Evolutionary conservation across 2,113 vertebrate genomes (phyloP).

Genomic region (Anarhynchus alexandrinus): DNA sequence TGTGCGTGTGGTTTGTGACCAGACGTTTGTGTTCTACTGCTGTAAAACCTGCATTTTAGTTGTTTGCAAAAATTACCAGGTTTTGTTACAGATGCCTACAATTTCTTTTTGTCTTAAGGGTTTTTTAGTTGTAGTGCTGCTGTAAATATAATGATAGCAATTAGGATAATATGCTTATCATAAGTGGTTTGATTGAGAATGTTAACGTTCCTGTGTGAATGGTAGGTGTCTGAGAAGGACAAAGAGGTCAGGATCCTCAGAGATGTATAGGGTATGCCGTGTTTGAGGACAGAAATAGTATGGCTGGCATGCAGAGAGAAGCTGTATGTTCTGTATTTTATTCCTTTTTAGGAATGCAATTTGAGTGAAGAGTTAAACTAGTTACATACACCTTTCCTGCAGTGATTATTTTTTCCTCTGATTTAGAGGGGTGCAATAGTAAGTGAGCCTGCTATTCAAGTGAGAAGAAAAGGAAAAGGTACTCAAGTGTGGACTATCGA

Average conservation of each 20-base stretch:
- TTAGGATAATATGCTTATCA: background rate
- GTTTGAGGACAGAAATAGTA: background rate
- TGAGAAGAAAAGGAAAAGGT: conserved; percentile 87
- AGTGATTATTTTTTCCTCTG: background rate
- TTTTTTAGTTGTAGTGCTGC: background rate
- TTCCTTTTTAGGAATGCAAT: background rate
- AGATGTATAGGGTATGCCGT: background rate
- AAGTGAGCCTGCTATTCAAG: conserved; percentile 96
- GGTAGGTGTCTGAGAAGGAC: background rate
- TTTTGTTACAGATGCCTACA: background rate
- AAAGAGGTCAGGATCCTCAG: background rate
- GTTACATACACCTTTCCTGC: background rate
- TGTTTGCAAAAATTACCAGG: background rate
- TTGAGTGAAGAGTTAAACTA: background rate
- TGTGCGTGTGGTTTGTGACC: background rate
- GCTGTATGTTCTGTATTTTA: background rate
- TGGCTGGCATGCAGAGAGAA: background rate
- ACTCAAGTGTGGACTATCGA: conserved; percentile 98
- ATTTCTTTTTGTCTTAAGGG: background rate
- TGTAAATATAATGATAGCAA: background rate
- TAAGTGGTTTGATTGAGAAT: background rate
- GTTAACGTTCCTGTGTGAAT: background rate
- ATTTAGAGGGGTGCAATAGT: conserved; percentile 91
- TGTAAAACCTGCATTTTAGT: background rate
- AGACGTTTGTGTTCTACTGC: background rate